Evolutionary conservation across 2,113 vertebrate genomes (phyloP).

Genomic region (Melanocharis versteri): DNA sequence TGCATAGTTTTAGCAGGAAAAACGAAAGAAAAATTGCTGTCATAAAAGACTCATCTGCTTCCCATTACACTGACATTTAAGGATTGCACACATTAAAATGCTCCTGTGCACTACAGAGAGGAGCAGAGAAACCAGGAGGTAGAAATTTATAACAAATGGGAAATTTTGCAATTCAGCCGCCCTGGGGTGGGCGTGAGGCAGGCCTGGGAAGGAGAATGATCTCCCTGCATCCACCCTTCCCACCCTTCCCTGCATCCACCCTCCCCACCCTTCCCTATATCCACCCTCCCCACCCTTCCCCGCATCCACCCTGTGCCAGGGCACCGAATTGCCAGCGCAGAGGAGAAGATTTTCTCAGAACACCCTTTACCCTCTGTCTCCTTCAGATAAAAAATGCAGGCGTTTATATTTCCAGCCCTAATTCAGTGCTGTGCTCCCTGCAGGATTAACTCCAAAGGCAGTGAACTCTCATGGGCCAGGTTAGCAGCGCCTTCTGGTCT

Average conservation of each 20-base stretch:
- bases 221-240: background rate
- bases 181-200: background rate
- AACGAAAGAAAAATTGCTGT: background rate
- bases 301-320: background rate
- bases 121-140: background rate
- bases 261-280: background rate
- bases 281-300: background rate
- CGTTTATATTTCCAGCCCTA: background rate
- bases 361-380: background rate
- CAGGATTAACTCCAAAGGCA: background rate
- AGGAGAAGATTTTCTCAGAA: background rate
- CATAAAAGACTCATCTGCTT: slow-evolving; percentile 11
- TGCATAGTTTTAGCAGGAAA: background rate
- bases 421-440: background rate
- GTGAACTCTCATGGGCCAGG: background rate
- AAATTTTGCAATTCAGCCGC: background rate
- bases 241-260: background rate
- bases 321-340: background rate
- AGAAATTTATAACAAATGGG: background rate
- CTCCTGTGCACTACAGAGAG: background rate
- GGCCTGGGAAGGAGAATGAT: background rate
- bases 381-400: background rate
- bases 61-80: background rate
- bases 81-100: background rate
- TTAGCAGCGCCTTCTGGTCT: background rate